Conservation (phyloP, 2,888 invertebrate species). For the Nomada goodeniana region DNA sequence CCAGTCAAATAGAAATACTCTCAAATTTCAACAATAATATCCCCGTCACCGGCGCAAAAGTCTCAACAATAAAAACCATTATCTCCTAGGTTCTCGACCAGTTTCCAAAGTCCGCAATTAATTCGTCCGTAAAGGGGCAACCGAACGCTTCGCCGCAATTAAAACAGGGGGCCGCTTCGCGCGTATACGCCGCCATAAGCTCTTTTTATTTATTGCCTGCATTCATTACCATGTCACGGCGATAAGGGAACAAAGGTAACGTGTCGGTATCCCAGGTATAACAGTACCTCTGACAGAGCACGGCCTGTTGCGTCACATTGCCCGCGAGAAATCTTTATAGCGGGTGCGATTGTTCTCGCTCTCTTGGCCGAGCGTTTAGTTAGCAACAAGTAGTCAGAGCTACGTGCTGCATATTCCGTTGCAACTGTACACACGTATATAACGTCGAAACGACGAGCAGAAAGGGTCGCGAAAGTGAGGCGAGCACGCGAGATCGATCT, state of each 20-base stretch:
- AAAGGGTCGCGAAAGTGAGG: constrained; percentile 19
- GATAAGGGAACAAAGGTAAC: constrained; percentile 61
- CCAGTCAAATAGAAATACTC: not conserved
- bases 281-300: constrained; percentile 22
- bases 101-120: constrained; percentile 10
- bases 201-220: constrained; percentile 51
- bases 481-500: constrained; percentile 31
- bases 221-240: constrained; percentile 41
- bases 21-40: not conserved
- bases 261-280: constrained; percentile 32
- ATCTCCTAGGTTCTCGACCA: not conserved
- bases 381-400: constrained; percentile 67
- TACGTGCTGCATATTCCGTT: constrained; percentile 12
- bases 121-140: constrained; percentile 9
- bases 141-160: constrained; percentile 16
- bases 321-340: constrained; percentile 65
- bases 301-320: constrained; percentile 52
- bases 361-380: constrained; percentile 54
- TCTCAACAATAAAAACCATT: not conserved
- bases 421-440: constrained; percentile 12
- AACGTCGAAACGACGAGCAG: constrained; percentile 8
- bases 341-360: constrained; percentile 57
- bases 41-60: not conserved
- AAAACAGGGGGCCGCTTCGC: not conserved
- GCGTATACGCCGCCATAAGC: not conserved